Evolutionary conservation across 2,888 invertebrate species (phyloP).

Genomic region (Odiellus spinosus): DNA sequence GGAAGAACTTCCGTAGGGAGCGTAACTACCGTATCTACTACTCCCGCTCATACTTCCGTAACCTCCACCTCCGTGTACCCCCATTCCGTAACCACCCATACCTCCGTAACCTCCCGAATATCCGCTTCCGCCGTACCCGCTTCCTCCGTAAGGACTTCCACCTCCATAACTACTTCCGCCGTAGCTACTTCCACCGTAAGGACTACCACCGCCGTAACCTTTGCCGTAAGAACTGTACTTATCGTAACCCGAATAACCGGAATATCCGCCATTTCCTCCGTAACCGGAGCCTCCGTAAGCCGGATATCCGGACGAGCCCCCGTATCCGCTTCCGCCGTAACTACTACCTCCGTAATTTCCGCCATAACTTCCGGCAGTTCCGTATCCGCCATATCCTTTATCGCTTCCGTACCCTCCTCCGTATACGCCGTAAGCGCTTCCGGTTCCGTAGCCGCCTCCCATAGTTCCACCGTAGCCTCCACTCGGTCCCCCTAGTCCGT

Average conservation of each 20-base stretch:
- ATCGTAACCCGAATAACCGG: neutral
- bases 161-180: neutral
- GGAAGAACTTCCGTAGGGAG: neutral
- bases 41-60: neutral
- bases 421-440: neutral
- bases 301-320: neutral
- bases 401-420: conserved; percentile 1
- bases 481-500: no score
- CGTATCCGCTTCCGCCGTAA: neutral
- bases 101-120: neutral
- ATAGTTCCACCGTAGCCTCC: neutral
- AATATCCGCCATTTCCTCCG: neutral
- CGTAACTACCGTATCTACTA: neutral
- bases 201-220: neutral
- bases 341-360: neutral
- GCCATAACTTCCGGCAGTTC: neutral
- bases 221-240: neutral
- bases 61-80: no score
- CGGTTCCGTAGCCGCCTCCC: neutral
- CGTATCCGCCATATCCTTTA: neutral
- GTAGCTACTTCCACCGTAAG: neutral
- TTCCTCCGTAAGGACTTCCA: neutral
- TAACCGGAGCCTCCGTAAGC: neutral
- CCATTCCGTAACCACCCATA: neutral
- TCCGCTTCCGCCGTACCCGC: neutral